Conservation (phyloP, 1,140 invertebrate genomes). For the Drosophila nasuta region DNA sequence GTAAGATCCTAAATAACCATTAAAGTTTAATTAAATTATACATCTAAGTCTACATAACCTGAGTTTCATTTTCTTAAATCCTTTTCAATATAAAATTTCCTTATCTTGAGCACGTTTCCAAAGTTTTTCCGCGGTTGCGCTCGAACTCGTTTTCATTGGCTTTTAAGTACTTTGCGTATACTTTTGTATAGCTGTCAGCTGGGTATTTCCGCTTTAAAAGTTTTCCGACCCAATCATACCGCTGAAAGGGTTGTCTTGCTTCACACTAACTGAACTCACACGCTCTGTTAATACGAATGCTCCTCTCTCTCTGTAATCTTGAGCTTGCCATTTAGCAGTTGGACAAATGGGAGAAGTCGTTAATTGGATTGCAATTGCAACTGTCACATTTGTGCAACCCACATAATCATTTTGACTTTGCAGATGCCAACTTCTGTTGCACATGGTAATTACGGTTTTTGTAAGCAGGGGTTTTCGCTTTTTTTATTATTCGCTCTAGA, state of each 20-base stretch:
- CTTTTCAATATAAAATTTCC: neutral
- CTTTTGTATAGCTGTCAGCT: neutral
- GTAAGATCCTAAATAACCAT: conserved; percentile 58
- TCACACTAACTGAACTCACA: conserved; percentile 7
- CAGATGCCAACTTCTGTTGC: neutral
- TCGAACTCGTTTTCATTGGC: neutral
- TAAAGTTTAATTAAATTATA: conserved; percentile 55
- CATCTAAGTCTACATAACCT: conserved; percentile 4
- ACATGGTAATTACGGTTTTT: conserved; percentile 36
- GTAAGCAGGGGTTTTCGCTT: neutral
- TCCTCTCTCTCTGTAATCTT: neutral
- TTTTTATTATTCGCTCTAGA: conserved; percentile 1
- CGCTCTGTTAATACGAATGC: conserved; percentile 6
- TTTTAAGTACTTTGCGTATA: neutral
- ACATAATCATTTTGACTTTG: conserved; percentile 33
- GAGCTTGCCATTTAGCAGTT: conserved; percentile 18
- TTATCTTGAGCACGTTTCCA: neutral
- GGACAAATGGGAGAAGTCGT: conserved; percentile 6
- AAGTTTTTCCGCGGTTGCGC: neutral
- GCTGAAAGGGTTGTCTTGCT: conserved; percentile 22
- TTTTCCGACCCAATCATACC: neutral
- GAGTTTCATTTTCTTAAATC: neutral
- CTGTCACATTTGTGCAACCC: conserved; percentile 31
- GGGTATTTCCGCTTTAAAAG: neutral
- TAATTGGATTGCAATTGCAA: conserved; percentile 45